Evolutionary conservation across 2,888 invertebrate species (phyloP), one percentile per base, ranked within the genome.

Genomic region (Chaitophorus viminalis): DNA sequence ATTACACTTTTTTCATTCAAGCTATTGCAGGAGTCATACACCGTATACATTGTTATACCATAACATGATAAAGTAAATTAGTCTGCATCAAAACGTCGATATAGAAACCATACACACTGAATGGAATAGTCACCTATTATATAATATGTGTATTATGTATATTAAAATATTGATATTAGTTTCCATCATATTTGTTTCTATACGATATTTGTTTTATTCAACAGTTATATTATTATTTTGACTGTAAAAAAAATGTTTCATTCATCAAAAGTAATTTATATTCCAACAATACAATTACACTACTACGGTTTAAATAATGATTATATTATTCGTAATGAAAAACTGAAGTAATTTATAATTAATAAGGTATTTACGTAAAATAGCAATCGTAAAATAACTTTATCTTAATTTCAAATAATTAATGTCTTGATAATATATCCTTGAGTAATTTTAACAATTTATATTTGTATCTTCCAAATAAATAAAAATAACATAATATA

Each of bases 121-220:
- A n/a, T 68, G 2, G n/a, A 25, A 29, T 9, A 68, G 68, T 68
- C 29, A 68, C 11, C 29, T n/a, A 68, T 14, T 29, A 1, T 29
- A 68, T 68, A n/a, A n/a, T n/a, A n/a, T n/a, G n/a, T n/a, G n/a
- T n/a, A n/a, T n/a, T n/a, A 8, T 68, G 68, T 25, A 60, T 60
- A 14, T 33, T 78, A 39, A 68, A 46, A 46, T 54, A 46, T 68
- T 81, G 68, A 81, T 14, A 81, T 31, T 11, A 39, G 36, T 31
- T 68, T 31, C 29, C 14, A 11, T 81, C 21, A 21, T 68, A 29
- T 68, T 65, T 68, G 39, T 39, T 79, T 39, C 39, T 39, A 39
- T 36, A 68, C 25, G 21, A 39, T 68, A 81, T 81, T 81, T 81
- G 3, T 52, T 70, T 82, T 81, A 70, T 70, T 81, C 31, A 65